Evolutionary conservation across 2,113 vertebrate species (phyloP).

Genomic region (Sinocyclocheilus anshuiensis): DNA sequence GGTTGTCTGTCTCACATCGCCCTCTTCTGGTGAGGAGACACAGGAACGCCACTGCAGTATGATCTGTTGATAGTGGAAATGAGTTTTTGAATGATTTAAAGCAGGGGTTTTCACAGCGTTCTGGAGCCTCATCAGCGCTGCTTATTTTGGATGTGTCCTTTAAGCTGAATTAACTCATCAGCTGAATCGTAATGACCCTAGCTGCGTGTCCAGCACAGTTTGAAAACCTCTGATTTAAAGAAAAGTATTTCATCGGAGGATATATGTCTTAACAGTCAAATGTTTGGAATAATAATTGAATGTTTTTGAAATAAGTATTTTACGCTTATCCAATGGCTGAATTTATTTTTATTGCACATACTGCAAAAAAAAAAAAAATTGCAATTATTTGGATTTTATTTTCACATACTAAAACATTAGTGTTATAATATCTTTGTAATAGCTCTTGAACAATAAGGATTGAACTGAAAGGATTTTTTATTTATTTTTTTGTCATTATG

Average conservation of each 20-base stretch:
- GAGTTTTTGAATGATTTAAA: background rate
- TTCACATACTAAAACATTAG: too few relatives aligned
- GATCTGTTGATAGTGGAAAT: background rate
- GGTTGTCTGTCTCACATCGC: conserved; percentile 7
- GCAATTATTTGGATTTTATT: background rate
- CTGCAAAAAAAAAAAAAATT: too few relatives aligned
- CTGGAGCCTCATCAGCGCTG: background rate
- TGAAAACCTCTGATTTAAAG: background rate
- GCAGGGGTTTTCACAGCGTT: background rate
- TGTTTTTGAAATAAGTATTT: too few relatives aligned
- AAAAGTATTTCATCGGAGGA: background rate
- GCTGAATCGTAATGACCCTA: background rate
- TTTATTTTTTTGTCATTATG: background rate
- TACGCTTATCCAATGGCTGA: background rate
- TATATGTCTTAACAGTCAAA: background rate
- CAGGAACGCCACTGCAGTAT: background rate
- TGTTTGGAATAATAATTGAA: background rate
- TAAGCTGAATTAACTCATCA: background rate
- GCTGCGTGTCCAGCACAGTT: background rate
- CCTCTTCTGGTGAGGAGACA: conserved; percentile 15
- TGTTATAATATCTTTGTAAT: background rate
- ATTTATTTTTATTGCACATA: background rate
- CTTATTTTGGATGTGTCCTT: background rate
- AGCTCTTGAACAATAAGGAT: background rate
- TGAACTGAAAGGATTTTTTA: too few relatives aligned